Evolutionary conservation across 2,113 vertebrate genomes (phyloP).

Genomic region (Petaurus breviceps): DNA sequence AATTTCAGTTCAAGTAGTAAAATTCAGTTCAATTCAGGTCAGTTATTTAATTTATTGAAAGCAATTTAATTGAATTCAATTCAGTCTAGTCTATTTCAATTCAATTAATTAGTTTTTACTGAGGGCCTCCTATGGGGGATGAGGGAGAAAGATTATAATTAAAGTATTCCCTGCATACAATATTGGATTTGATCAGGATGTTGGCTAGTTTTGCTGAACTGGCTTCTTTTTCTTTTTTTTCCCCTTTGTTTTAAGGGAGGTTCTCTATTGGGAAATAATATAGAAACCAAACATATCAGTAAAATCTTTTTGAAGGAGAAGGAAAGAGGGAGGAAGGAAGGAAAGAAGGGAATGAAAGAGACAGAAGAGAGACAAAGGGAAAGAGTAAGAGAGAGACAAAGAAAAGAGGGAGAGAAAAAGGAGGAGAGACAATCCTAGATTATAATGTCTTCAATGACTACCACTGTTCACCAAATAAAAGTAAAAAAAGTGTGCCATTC

Average conservation of each 20-base stretch:
- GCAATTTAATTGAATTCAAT: background rate
- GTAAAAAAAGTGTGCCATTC: background rate
- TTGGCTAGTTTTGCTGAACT: background rate
- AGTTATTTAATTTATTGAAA: rapidly evolving
- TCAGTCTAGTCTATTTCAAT: background rate
- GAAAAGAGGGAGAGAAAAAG: background rate
- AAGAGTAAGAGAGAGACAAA: background rate
- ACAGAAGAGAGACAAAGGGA: background rate
- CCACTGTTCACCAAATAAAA: background rate
- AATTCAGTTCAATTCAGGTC: background rate
- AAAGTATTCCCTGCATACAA: background rate
- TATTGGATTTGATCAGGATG: background rate
- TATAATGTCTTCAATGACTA: background rate
- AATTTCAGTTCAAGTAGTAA: background rate
- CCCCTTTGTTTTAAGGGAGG: background rate
- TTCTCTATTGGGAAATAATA: background rate
- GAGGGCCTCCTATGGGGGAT: background rate
- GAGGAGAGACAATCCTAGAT: background rate
- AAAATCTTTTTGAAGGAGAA: background rate
- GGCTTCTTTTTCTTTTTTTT: background rate
- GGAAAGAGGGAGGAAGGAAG: background rate
- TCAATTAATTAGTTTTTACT: background rate
- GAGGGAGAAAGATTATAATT: background rate
- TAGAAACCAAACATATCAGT: background rate
- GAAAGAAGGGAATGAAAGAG: background rate